A percentile compares a stretch with the other conserved stretches of the same genome.
Evolutionary conservation across 2,797 vertebrate species (phyloP).

Genomic region (Hypotaenidia okinawae): DNA sequence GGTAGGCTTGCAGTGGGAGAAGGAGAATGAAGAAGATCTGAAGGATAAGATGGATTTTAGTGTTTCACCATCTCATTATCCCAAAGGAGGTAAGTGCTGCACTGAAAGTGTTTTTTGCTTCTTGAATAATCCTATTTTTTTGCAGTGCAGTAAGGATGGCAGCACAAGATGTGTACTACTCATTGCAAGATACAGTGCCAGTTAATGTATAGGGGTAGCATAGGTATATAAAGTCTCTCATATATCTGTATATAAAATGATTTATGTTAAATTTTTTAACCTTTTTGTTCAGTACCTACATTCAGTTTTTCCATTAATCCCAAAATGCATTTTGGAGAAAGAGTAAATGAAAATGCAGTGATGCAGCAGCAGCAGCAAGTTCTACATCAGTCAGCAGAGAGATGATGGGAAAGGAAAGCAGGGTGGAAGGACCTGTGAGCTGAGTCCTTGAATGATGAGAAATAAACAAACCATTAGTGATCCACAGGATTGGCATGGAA

Average conservation of each 20-base stretch:
- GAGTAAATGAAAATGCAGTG: neutral
- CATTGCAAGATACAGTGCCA: neutral
- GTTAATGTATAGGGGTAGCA: neutral
- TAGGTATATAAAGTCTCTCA: neutral
- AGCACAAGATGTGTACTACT: neutral
- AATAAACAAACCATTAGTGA: neutral
- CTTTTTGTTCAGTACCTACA: neutral
- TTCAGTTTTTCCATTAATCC: neutral
- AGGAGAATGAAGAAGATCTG: slow-evolving; percentile 93
- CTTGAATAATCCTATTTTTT: neutral
- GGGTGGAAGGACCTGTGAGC: neutral
- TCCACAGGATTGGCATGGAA: neutral
- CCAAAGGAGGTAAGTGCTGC: slow-evolving; percentile 82
- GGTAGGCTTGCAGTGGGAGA: slow-evolving; percentile 92
- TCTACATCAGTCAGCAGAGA: neutral
- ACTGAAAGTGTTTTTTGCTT: neutral
- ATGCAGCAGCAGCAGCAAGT: neutral
- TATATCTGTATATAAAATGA: neutral
- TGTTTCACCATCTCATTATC: slow-evolving; percentile 81
- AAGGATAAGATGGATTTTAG: slow-evolving; percentile 96
- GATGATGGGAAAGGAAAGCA: neutral
- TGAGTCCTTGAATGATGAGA: neutral
- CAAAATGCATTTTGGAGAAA: neutral
- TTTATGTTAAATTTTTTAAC: neutral
- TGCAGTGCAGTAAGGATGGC: neutral